Base-by-base conservation (phyloP, 2,797 vertebrate species). In the Enteromius viviparus region DNA sequence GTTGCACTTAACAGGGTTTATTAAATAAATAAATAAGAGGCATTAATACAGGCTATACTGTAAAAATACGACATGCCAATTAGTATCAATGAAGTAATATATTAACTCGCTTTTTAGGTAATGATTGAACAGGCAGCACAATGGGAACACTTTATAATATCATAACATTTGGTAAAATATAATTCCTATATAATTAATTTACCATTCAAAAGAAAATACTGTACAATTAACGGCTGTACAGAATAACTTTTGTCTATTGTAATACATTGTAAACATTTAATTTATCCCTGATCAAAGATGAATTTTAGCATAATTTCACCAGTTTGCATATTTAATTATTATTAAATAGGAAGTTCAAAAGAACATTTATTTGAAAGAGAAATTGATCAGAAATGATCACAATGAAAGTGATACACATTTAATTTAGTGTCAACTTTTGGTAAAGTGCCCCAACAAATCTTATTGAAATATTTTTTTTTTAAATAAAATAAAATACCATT, bases 1-100 rank as follows among this genome's bases (percentile, higher is more conserved):
- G 71, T 17, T 68, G 58, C 70, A 66, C 78, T 74, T 79, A 78
- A 68, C 15, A 55, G 15, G 23, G 47, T 70, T 55, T 80, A 82
- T 72, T 66, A 32, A 26, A 79, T 34, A 66, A 72, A 76, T 66
- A 75, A 55, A 72, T 68, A 37, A 85, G 37, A 47, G 42, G 3
- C 26, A 75, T 66, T 68, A 26, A 80, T 70, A 26, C 55, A 84
- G 81, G 19, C 42, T 68, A 14, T 66, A 75, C 14, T 23, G 32
- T 68, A 17, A 26, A 66, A 37, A 65, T 64, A 34, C 26, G 32
- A 65, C 32, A 51, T 40, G 47, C 14, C 12, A 78, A 78, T 14
- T 32, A 40, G 17, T 32, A 34, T 74, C 17, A 17, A 1, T 53
- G 26, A 74, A 75, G 12, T 75, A 49, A 75, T 55, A 37, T 53